Conservation (phyloP, 2,888 invertebrate genomes). For the Pseudococcus viburni region DNA sequence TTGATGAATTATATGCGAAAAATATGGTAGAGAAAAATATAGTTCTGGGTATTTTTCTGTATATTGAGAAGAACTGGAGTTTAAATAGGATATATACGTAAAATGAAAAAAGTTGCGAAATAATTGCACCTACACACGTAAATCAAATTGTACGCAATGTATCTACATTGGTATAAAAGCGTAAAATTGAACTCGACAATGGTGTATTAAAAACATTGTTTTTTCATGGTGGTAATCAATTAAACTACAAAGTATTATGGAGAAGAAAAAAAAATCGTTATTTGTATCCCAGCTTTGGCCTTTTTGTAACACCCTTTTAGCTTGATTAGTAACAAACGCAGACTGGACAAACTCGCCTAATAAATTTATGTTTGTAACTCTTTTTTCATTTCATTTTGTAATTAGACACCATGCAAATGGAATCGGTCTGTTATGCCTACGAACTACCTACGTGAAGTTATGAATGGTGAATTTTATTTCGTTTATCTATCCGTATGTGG, state of each 20-base stretch:
- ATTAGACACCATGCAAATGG: not conserved
- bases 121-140: not conserved
- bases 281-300: not conserved
- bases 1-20: too few species aligned
- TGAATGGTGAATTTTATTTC: not conserved
- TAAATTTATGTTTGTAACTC: not conserved
- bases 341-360: not conserved
- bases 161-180: not conserved
- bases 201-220: conserved; percentile 6
- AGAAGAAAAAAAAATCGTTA: conserved; percentile 29
- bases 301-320: conserved; percentile 34
- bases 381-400: conserved; percentile 1
- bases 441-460: not conserved
- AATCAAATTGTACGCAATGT: not conserved
- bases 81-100: too few species aligned
- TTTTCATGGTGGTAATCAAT: conserved; percentile 14
- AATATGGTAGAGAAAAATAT: too few species aligned
- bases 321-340: conserved; percentile 34
- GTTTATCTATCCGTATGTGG: too few species aligned
- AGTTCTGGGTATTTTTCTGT: too few species aligned
- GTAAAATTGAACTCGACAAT: not conserved
- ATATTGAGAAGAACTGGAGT: too few species aligned
- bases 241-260: conserved; percentile 11
- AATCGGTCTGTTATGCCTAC: not conserved
- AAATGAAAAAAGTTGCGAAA: not conserved